Base-by-base conservation (phyloP, 2,113 vertebrate species). In the Lampris incognitus region DNA sequence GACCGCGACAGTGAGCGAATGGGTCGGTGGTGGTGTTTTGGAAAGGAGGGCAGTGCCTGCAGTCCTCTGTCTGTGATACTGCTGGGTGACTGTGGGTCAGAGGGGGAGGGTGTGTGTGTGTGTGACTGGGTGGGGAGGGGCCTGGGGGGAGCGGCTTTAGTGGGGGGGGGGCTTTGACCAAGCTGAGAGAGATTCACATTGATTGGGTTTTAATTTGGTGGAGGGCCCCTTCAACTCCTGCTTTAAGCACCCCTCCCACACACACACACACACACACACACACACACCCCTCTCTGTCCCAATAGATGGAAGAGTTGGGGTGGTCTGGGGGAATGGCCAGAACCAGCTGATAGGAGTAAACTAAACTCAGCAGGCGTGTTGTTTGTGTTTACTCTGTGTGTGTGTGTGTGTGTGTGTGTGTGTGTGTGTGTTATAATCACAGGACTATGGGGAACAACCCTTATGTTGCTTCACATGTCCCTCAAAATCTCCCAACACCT, bases 341-440 rank as follows among this genome's bases (percentile, higher is more conserved):
- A 86, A 78, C 81, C 87, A 92, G 89, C 89, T 92, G 91, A 91
- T 89, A 78, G 87, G 89, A 88, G 88, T 87, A 88, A 93, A 92
- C 87, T 84, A 71, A 83, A 77, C 91, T 73, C 92, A 90, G 90
- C 91, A 94, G 90, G 91, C 80, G 81, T 89, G 86, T 87, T 93
- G 89, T 92, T 92, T 92, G 83, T 93, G 90, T 93, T 93, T 92
- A 84, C 75, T 87, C 60, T 89, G 63, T 70, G 69, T 63, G 72
- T 79, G 73, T 76, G 50, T 80, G 42, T 79, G 71, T 78, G 69
- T 84, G 82, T 67, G 61, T 76, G 76, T 82, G 57, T 57, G 58
- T 63, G 72, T 74, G 64, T 69, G 42, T 49, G 62, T 70, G 72
- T 63, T 57, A 62, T 64, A 68, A 41, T 80, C 61, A 75, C n/a